phyloP scores from a whole-genome alignment of 2,797 vertebrate species.

The Vipera latastei region DNA sequence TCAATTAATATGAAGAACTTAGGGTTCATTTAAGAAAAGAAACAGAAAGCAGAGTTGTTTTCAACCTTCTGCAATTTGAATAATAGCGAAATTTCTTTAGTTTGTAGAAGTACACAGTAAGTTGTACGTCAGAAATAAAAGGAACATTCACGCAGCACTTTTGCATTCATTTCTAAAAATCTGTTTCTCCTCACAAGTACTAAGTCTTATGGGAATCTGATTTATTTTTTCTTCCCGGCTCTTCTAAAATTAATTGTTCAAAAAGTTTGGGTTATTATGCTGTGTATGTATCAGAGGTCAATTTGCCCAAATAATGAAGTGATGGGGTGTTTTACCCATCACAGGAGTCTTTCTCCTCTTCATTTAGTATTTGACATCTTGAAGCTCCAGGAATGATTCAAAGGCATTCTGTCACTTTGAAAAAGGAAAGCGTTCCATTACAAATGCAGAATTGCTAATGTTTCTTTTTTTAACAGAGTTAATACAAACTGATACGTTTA shows the following conservation, averaged over 20 bases:
- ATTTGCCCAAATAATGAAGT: constrained; percentile 9
- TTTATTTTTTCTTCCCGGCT: background rate
- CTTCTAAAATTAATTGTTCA: constrained; percentile 10
- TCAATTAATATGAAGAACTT: background rate
- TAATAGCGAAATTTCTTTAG: background rate
- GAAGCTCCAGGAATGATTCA: constrained; percentile 41
- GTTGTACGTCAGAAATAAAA: background rate
- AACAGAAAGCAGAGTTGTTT: background rate
- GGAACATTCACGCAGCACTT: background rate
- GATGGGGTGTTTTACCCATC: background rate
- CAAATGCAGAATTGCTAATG: constrained; percentile 58
- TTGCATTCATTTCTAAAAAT: background rate
- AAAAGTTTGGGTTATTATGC: constrained; percentile 18
- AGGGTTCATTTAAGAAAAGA: background rate
- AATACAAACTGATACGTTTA: constrained; percentile 73
- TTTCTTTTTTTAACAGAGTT: constrained; percentile 63
- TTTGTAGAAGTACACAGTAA: background rate
- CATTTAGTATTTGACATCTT: constrained; percentile 4
- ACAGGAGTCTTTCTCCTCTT: constrained; percentile 29
- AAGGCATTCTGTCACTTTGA: constrained; percentile 26
- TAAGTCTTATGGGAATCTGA: background rate
- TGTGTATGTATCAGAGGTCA: background rate
- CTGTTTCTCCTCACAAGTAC: background rate
- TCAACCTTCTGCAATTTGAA: background rate
- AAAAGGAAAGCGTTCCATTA: constrained; percentile 36